Conservation (phyloP, 1,140 invertebrate genomes). For the Polypedilum vanderplanki region DNA sequence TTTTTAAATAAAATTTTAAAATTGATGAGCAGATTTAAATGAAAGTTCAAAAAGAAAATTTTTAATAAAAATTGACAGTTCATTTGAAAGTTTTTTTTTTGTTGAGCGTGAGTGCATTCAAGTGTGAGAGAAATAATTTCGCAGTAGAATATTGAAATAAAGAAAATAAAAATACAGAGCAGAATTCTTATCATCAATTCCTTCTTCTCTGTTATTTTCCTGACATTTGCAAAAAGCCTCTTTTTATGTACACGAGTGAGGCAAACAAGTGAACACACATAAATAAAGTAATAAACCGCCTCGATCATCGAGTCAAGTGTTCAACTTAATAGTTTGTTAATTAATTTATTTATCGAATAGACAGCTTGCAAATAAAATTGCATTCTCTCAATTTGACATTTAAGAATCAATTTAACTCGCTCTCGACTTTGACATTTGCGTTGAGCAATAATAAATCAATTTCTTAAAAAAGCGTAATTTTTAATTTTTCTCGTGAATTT, state of each 20-base stretch:
- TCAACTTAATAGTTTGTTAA: constrained; percentile 8
- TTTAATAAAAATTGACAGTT: too few species aligned
- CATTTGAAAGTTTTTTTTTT: too few species aligned
- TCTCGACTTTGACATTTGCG: too few species aligned
- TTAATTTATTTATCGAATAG: not conserved
- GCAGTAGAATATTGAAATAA: not conserved
- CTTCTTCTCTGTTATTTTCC: not conserved
- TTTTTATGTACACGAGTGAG: too few species aligned
- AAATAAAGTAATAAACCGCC: not conserved
- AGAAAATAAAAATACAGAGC: not conserved
- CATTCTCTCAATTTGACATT: not conserved
- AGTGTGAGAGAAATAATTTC: not conserved
- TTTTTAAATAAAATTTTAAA: too few species aligned
- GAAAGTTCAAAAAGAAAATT: too few species aligned
- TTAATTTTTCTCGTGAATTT: not conserved
- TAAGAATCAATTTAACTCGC: too few species aligned
- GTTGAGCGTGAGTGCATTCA: too few species aligned
- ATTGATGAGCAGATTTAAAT: too few species aligned
- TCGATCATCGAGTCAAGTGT: not conserved
- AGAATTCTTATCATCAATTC: not conserved
- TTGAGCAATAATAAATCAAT: not conserved
- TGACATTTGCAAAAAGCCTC: not conserved
- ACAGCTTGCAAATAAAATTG: not conserved
- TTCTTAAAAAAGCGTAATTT: not conserved
- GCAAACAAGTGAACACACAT: not conserved